Evolutionary conservation across 1,140 invertebrate species (phyloP), one percentile per base, ranked within the genome.

Genomic region (Drosophila rhopaloa): DNA sequence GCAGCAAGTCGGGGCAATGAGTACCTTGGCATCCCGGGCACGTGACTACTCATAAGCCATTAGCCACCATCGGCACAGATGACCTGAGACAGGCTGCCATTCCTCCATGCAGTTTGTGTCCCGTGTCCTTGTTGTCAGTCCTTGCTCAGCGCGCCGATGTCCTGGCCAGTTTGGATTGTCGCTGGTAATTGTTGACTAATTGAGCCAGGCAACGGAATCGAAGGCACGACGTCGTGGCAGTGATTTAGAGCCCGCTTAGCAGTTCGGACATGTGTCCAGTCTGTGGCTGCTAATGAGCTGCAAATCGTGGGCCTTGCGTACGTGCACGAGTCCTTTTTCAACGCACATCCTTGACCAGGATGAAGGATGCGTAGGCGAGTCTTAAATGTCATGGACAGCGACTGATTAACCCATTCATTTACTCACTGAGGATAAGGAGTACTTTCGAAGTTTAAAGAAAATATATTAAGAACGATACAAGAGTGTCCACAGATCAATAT

Each of bases 1-100:
- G 1, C n/a, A 27, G 29, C 10, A 6, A 14, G 14, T n/a, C 13
- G 29, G 37, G 38, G 41, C 56, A 59, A 50, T 53, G 32, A 63
- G 76, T 48, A 51, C 38, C 61, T 74, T 76, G 66, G 54, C 66
- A 66, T 67, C 44, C 47, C 41, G 59, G 77, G 81, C 62, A 84
- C 81, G 81, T 84, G 81, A 84, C 81, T 85, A 84, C 81, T 84
- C 81, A 84, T 89, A 88, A 88, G 83, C 84, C 83, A 88, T 88
- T 88, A 89, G 84, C 47, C 55, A 40, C 27, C 55, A 40, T 19
- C 60, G 50, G 63, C 43, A 40, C 37, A 44, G 60, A 75, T 55
- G 62, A 56, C 47, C 59, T 50, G 72, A 73, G 66, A 71, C 51
- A 27, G 50, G 53, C 41, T 11, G 13, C 37, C 65, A 27, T 24